Conservation (phyloP, 2,797 vertebrate genomes). For the Selene dorsalis region DNA sequence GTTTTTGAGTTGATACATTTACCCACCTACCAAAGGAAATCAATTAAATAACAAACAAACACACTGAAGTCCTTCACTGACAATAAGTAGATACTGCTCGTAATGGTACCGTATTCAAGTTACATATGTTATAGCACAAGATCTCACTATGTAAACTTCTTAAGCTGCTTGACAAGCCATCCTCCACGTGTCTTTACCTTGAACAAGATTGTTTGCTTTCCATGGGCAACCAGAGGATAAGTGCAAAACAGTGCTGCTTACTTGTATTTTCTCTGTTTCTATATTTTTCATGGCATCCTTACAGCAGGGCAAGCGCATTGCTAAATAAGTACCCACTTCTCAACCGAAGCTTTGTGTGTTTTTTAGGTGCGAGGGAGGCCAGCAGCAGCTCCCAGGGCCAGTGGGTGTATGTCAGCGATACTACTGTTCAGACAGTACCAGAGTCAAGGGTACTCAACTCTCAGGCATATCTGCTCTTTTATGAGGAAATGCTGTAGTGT, state of each 20-base stretch:
- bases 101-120: too few relatives aligned
- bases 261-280: background rate
- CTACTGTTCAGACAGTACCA: slow-evolving; percentile 92
- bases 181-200: background rate
- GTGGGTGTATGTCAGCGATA: slow-evolving; percentile 97
- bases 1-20: too few relatives aligned
- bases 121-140: too few relatives aligned
- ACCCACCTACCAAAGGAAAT: too few relatives aligned
- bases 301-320: background rate
- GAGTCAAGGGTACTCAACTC: slow-evolving; percentile 95
- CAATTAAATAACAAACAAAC: background rate
- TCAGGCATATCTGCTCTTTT: slow-evolving; percentile 99
- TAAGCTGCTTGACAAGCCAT: background rate
- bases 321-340: background rate
- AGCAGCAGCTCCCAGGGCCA: slow-evolving; percentile 85
- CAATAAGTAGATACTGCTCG: background rate
- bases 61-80: background rate
- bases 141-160: too few relatives aligned
- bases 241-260: background rate
- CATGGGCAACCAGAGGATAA: background rate
- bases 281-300: background rate
- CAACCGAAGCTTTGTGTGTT: slow-evolving; percentile 1
- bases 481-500: slow-evolving; percentile 90
- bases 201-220: background rate
- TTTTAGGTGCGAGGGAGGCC: slow-evolving; percentile 88